Evolutionary conservation across 1,140 invertebrate species (phyloP).

Genomic region (Portunus trituberculatus): DNA sequence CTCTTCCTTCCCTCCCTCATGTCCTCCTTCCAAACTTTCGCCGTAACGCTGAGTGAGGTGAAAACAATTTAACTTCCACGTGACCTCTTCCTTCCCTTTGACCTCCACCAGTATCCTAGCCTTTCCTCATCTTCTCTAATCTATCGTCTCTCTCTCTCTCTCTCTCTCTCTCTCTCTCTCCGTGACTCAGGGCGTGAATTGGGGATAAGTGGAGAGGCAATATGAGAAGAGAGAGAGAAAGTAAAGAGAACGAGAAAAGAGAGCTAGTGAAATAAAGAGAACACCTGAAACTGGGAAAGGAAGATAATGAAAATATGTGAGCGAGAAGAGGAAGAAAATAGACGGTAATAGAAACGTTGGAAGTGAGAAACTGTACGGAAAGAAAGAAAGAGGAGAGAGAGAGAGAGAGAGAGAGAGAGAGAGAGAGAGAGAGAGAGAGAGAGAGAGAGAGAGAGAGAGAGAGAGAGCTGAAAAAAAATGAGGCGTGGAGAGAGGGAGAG

Average conservation of each 20-base stretch:
- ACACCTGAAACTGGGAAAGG: too few species aligned
- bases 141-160: too few species aligned
- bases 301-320: too few species aligned
- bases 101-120: background rate
- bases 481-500: background rate
- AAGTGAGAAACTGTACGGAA: too few species aligned
- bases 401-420: background rate
- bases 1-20: background rate
- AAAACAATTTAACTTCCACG: slow-evolving; percentile 13
- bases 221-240: too few species aligned
- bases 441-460: background rate
- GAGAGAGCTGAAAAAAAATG: background rate
- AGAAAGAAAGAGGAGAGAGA: too few species aligned
- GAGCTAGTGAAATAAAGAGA: too few species aligned
- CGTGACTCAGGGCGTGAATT: background rate
- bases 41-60: slow-evolving; percentile 18
- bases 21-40: background rate
- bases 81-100: slow-evolving; percentile 16
- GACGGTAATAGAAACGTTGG: too few species aligned
- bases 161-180: background rate
- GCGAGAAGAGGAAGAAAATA: too few species aligned
- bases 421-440: background rate
- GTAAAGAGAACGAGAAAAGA: too few species aligned
- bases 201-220: too few species aligned
- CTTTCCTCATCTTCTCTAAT: too few species aligned